Base-by-base conservation (phyloP, 2,797 vertebrate genomes). In the Crax fasciolata region DNA sequence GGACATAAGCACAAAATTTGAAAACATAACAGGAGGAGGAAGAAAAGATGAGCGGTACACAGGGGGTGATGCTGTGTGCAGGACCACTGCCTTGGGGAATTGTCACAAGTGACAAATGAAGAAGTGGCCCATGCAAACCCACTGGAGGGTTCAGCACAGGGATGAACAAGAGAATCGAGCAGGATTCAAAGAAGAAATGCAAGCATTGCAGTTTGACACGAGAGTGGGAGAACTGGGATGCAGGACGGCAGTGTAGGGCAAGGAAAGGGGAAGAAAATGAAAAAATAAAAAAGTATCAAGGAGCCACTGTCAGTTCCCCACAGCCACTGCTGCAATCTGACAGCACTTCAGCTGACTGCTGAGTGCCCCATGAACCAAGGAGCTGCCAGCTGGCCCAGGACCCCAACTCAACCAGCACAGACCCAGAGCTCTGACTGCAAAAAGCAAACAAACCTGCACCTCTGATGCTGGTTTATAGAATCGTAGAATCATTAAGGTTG, bases 381-480 rank as follows among this genome's bases (percentile, higher is more conserved):
- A 93, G 48, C n/a, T 58, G n/a, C 52, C 55, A 91, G 66, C 74
- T 90, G 93, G 59, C 25, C 59, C 77, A 63, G 55, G 81, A 63
- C 17, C 13, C 27, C 63, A 59, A 35, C 72, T 81, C 84, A 84
- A 75, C 83, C 8, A 92, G 75, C 81, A 85, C 71, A 90, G n/a
- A 38, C 90, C 63, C 66, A 27, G 63, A 71, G 46, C 41, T 77
- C 38, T 65, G 71, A 80, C 80, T 66, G 66, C 52, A 72, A 54
- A 95, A 90, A 90, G 46, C 81, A 89, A 91, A 85, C 32, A 71
- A 87, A 75, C 68, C 72, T 44, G 14, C 66, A 52, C 8, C 46
- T 43, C 83, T 48, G 46, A 18, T 9, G 20, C 35, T 0, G 2
- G 54, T 83, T 35, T 35, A 35, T 35, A 35, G 35, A 35, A 35